Percentiles rank a stretch among this genome's conserved stretches.
These are phyloP conservation scores for Acanthurus leucopareius DNA, from an alignment of 2,797 vertebrate genomes.

Conservation along the genomic window DNA sequence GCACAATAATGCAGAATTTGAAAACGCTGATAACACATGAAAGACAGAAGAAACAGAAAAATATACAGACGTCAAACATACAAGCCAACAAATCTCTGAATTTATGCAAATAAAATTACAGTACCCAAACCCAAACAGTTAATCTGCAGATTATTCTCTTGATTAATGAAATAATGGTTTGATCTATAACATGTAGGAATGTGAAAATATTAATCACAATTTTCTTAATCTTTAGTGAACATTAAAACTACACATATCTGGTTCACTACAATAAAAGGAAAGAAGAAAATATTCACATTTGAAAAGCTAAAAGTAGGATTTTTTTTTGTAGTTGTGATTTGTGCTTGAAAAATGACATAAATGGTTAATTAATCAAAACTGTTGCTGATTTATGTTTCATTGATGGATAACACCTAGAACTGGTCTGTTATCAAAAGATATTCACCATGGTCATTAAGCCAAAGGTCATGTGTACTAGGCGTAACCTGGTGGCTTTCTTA, in stretches of 20 bases:
- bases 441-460: not conserved
- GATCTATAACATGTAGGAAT: too few relatives aligned
- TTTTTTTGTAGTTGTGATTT: not conserved
- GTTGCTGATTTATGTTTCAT: not conserved
- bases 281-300: not conserved
- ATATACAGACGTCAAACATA: not conserved
- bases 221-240: not conserved
- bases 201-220: not conserved
- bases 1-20: not conserved
- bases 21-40: not conserved
- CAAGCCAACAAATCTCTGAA: not conserved
- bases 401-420: too few relatives aligned
- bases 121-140: not conserved
- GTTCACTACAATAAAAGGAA: not conserved
- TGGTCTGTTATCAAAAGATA: not conserved
- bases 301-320: not conserved
- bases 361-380: not conserved
- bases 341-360: not conserved
- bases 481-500: conserved; percentile 2
- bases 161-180: too few relatives aligned
- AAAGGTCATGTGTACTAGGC: conserved; percentile 21
- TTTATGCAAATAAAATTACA: not conserved
- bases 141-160: not conserved
- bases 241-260: not conserved
- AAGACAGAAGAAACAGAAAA: not conserved